Conservation (phyloP, 2,888 invertebrate genomes). For the Zonitis immaculata region DNA sequence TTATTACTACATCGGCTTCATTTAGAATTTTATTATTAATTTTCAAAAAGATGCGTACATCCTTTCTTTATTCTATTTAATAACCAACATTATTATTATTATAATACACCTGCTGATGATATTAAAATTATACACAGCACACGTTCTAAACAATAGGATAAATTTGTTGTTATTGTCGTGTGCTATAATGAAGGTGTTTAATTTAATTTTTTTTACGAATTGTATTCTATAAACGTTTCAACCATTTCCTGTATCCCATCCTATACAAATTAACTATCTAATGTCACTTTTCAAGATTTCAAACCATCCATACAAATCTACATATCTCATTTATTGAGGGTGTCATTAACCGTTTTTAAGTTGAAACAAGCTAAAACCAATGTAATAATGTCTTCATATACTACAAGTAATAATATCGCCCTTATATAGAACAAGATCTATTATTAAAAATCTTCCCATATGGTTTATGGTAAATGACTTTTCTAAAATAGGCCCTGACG, state of each 20-base stretch:
- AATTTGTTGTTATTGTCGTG: too few relatives aligned
- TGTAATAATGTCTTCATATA: too few relatives aligned
- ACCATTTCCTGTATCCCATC: conserved; percentile 11
- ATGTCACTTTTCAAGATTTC: too few relatives aligned
- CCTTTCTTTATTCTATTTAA: not conserved
- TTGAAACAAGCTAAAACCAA: too few relatives aligned
- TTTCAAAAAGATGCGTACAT: not conserved
- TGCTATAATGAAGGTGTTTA: not conserved
- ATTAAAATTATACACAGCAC: not conserved
- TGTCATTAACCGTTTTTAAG: too few relatives aligned
- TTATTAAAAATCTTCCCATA: not conserved
- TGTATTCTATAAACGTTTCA: conserved; percentile 8
- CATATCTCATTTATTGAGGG: too few relatives aligned
- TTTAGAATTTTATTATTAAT: not conserved
- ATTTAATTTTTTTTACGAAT: not conserved
- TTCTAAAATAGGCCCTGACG: not conserved
- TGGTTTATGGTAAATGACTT: not conserved
- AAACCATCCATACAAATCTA: too few relatives aligned
- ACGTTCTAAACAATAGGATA: too few relatives aligned
- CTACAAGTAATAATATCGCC: too few relatives aligned
- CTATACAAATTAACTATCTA: too few relatives aligned
- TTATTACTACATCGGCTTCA: too few relatives aligned
- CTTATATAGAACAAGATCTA: not conserved
- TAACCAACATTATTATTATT: not conserved
- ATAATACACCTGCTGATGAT: conserved; percentile 2